A percentile compares a stretch with the other conserved stretches of the same genome.
These are phyloP conservation scores for Prunella himalayana DNA, from an alignment of 2,113 vertebrate species.

Conservation along the genomic window DNA sequence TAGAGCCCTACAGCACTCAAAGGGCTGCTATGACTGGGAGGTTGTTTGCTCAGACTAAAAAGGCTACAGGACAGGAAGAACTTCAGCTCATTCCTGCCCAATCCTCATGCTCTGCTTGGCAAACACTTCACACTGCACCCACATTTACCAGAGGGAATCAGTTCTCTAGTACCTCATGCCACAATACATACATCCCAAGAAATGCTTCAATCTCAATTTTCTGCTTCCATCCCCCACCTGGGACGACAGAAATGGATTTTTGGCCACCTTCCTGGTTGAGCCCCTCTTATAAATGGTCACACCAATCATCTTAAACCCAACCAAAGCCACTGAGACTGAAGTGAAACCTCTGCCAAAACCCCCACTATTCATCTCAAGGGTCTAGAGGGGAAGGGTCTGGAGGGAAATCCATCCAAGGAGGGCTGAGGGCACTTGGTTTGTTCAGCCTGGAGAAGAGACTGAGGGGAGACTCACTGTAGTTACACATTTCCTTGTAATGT, in stretches of 20 bases:
- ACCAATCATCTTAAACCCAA: not conserved
- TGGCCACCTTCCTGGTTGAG: not conserved
- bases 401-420: not conserved
- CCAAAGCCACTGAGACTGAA: not conserved
- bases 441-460: not conserved
- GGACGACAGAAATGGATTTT: not conserved
- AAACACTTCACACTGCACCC: not conserved
- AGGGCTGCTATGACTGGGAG: not conserved
- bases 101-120: not conserved
- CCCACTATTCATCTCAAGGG: accelerated
- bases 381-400: not conserved
- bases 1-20: not conserved
- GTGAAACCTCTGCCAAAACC: not conserved
- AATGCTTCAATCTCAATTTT: not conserved
- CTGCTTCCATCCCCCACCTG: not conserved
- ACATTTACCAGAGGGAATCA: not conserved
- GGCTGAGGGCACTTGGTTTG: not conserved
- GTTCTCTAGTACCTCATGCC: not conserved
- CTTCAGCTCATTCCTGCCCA: not conserved
- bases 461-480: not conserved
- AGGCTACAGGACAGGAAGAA: not conserved
- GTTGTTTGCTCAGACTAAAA: not conserved
- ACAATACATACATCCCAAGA: not conserved
- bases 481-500: not conserved
- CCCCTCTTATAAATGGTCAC: not conserved